A percentile compares a stretch with the other conserved stretches of the same genome.
These are phyloP conservation scores for Eumaeus atala DNA, from an alignment of 1,140 invertebrate species.

Conservation along the genomic window DNA sequence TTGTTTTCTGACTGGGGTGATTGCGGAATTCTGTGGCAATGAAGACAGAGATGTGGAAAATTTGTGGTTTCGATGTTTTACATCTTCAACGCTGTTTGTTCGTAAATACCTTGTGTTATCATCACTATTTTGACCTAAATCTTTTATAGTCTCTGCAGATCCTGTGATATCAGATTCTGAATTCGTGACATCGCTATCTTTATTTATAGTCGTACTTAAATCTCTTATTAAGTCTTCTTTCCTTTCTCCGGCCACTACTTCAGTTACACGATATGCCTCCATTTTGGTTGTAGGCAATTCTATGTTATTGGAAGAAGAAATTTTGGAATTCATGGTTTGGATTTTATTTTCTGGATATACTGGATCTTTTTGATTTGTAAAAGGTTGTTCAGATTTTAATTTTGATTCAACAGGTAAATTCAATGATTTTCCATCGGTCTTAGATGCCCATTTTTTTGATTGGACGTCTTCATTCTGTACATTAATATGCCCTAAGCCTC, in stretches of 20 bases:
- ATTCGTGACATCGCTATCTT: conserved; percentile 39
- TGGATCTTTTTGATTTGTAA: background rate
- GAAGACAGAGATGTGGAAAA: background rate
- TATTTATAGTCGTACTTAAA: conserved; percentile 32
- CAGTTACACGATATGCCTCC: too few species aligned
- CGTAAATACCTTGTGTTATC: background rate
- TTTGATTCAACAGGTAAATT: conserved; percentile 7
- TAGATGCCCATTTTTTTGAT: too few species aligned
- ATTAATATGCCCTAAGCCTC: too few species aligned
- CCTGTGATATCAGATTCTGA: conserved; percentile 55
- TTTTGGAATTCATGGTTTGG: background rate
- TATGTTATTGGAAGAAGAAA: too few species aligned
- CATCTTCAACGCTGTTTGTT: conserved; percentile 8
- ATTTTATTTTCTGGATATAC: background rate
- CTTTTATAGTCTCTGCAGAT: conserved; percentile 40
- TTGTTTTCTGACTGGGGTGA: conserved; percentile 21
- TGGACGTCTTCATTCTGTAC: too few species aligned
- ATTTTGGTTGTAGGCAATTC: conserved; percentile 7
- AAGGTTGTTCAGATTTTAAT: background rate
- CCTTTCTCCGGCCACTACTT: too few species aligned
- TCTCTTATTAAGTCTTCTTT: conserved; percentile 23
- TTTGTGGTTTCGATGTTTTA: background rate
- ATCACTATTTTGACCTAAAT: conserved; percentile 28
- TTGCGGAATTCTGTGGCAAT: background rate
- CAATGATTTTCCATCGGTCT: too few species aligned